phyloP scores from a whole-genome alignment of 2,113 vertebrate genomes.

The Crypturellus undulatus region DNA sequence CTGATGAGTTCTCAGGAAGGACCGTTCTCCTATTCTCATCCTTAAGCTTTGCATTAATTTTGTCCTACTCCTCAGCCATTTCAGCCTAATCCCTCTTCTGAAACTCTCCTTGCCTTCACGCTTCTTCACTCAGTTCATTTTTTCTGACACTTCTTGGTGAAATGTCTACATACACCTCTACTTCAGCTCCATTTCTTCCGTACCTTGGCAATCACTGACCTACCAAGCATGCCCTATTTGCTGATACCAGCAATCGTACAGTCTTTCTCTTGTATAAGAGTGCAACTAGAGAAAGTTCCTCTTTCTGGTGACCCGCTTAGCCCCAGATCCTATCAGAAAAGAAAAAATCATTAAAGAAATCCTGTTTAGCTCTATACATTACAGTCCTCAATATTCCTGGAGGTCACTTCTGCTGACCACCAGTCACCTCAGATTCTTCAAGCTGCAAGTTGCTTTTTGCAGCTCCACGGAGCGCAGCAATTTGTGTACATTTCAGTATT shows the following conservation, averaged over 20 bases:
- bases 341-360: not conserved
- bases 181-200: not conserved
- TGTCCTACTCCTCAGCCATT: not conserved
- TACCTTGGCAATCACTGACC: not conserved
- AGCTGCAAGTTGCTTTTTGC: not conserved
- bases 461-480: not conserved
- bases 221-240: not conserved
- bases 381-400: not conserved
- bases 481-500: not conserved
- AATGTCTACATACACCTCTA: fast-evolving
- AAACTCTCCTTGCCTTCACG: fast-evolving
- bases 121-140: not conserved
- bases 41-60: not conserved
- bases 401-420: not conserved
- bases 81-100: not conserved
- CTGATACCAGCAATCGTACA: fast-evolving
- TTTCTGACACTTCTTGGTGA: not conserved
- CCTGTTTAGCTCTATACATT: no score
- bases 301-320: not conserved
- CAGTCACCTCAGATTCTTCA: not conserved
- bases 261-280: not conserved
- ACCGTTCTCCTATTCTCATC: fast-evolving
- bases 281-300: not conserved
- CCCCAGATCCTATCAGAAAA: not conserved
- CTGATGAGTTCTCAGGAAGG: not conserved